These are phyloP conservation scores for Linnaemya vulpina DNA, from an alignment of 2,888 invertebrate species.

Conservation along the genomic window DNA sequence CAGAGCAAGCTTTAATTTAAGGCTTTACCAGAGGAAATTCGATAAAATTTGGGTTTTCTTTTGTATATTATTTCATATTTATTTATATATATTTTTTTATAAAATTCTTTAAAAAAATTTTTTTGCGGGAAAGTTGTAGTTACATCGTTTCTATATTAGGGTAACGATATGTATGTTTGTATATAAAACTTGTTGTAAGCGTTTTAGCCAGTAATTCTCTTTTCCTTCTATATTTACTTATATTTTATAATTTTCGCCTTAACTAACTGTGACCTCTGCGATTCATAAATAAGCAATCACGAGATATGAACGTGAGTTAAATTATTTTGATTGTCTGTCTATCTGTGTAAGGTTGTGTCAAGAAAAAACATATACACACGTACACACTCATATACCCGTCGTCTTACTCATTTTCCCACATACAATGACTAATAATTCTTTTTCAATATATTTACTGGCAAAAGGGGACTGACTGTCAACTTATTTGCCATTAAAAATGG, in stretches of 20 bases:
- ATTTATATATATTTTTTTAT: too few species aligned
- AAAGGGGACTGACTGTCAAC: conserved; percentile 7
- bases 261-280: conserved; percentile 54
- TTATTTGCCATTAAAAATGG: not conserved
- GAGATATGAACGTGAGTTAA: conserved; percentile 63
- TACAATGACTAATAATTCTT: conserved; percentile 30
- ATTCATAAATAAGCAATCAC: conserved; percentile 64
- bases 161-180: not conserved
- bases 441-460: conserved; percentile 33
- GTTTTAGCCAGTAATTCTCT: not conserved
- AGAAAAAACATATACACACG: not conserved
- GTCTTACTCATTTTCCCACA: conserved; percentile 5
- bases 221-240: not conserved
- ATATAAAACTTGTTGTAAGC: not conserved
- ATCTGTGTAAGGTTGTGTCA: conserved; percentile 46
- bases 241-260: not conserved
- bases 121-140: too few species aligned
- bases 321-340: conserved; percentile 52
- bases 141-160: too few species aligned
- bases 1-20: too few species aligned
- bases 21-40: too few species aligned
- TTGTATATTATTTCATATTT: too few species aligned
- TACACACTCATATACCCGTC: not conserved
- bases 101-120: too few species aligned
- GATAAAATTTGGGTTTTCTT: too few species aligned